phyloP scores from a whole-genome alignment of 2,888 invertebrate species.

The Scrobipalpa atriplicella region DNA sequence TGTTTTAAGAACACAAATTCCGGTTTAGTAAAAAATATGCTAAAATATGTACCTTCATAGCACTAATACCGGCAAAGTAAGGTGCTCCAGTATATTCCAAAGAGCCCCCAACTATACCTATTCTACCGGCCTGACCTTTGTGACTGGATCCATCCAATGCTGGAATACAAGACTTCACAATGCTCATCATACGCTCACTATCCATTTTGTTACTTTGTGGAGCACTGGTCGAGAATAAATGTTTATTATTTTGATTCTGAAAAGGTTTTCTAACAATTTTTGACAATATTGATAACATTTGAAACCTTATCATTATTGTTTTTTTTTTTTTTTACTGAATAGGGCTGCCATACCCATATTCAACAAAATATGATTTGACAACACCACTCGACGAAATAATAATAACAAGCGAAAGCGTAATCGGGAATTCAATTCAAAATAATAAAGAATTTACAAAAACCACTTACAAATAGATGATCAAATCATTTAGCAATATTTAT shows the following conservation, averaged over 20 bases:
- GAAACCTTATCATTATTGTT: neutral
- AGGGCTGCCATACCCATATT: neutral
- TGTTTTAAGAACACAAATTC: too few species aligned
- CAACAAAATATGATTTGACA: too few species aligned
- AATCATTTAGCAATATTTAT: too few species aligned
- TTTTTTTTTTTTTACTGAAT: too few species aligned
- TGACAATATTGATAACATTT: conserved; percentile 17
- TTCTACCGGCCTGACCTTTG: conserved; percentile 96
- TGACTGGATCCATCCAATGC: conserved; percentile 85
- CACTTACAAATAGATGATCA: too few species aligned
- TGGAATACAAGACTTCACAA: conserved; percentile 80
- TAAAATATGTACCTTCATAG: conserved; percentile 83
- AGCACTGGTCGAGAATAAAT: neutral
- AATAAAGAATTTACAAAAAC: too few species aligned
- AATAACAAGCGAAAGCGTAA: too few species aligned
- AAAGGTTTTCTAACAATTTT: neutral
- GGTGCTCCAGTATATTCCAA: conserved; percentile 98
- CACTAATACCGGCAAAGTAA: conserved; percentile 96
- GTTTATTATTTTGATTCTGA: neutral
- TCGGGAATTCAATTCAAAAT: too few species aligned
- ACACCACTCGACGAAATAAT: too few species aligned
- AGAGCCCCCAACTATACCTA: conserved; percentile 97
- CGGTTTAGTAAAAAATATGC: neutral
- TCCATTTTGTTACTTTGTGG: conserved; percentile 44
- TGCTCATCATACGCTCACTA: conserved; percentile 45